A percentile compares a stretch with the other conserved stretches of the same genome.
Evolutionary conservation across 2,113 vertebrate genomes (phyloP).

Genomic region (Psittacara wagleri): DNA sequence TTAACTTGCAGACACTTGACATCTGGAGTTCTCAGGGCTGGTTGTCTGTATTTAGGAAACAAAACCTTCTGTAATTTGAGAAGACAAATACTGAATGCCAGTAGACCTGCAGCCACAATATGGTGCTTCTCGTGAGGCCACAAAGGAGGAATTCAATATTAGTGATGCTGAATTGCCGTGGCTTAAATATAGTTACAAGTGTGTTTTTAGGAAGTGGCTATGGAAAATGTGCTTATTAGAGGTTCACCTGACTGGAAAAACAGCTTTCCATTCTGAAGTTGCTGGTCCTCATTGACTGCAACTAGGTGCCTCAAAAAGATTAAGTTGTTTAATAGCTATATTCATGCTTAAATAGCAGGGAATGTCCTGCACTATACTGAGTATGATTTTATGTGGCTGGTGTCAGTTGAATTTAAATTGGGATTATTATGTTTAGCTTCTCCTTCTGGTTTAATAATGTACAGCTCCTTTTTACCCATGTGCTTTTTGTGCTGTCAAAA

Average conservation of each 20-base stretch:
- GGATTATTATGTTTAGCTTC: not conserved
- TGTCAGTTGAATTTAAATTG: not conserved
- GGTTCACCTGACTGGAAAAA: not conserved
- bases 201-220: not conserved
- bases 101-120: not conserved
- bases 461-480: not conserved
- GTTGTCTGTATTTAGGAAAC: not conserved
- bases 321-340: not conserved
- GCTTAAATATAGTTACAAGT: not conserved
- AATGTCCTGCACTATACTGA: not conserved
- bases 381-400: not conserved
- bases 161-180: not conserved
- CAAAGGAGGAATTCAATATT: not conserved
- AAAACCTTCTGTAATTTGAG: not conserved
- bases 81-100: not conserved
- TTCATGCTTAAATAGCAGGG: not conserved
- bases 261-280: not conserved
- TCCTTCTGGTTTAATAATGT: not conserved
- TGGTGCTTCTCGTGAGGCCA: not conserved
- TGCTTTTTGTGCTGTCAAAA: not conserved
- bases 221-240: not conserved
- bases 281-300: not conserved
- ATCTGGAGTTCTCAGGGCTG: not conserved
- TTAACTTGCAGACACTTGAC: not conserved
- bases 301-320: not conserved